A percentile compares a stretch with the other conserved stretches of the same genome.
Conservation (phyloP, 1,140 invertebrate species). For the Drosophila subpulchrella region DNA sequence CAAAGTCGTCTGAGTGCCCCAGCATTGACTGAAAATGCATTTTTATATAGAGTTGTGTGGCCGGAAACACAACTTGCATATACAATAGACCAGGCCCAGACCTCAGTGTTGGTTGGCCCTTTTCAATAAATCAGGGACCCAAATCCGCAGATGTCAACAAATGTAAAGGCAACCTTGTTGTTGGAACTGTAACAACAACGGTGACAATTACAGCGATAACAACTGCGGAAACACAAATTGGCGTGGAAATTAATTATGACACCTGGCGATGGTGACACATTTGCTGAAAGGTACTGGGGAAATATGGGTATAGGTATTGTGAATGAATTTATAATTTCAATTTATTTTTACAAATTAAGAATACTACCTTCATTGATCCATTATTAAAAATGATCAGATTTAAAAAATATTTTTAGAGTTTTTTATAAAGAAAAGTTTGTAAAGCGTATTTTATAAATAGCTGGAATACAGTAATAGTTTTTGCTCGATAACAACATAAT, state of each 20-base stretch:
- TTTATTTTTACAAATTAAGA: background rate
- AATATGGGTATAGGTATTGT: too few relatives aligned
- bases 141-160: conserved; percentile 37
- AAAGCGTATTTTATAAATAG: background rate
- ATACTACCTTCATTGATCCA: too few relatives aligned
- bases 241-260: conserved; percentile 72
- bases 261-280: conserved; percentile 36
- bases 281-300: conserved; percentile 7
- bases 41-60: conserved; percentile 16
- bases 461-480: background rate
- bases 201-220: conserved; percentile 18
- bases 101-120: conserved; percentile 8
- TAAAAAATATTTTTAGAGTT: background rate
- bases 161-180: conserved; percentile 9
- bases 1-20: conserved; percentile 64
- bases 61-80: conserved; percentile 1
- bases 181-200: conserved; percentile 9
- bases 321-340: background rate
- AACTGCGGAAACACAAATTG: conserved; percentile 57
- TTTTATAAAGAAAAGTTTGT: background rate
- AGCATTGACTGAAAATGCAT: conserved; percentile 46
- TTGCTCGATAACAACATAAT: too few relatives aligned
- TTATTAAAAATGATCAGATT: too few relatives aligned
- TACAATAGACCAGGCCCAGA: background rate
- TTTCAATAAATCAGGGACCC: conserved; percentile 49